phyloP scores from a whole-genome alignment of 2,113 vertebrate genomes.

The Chlorodrepanis virens region DNA sequence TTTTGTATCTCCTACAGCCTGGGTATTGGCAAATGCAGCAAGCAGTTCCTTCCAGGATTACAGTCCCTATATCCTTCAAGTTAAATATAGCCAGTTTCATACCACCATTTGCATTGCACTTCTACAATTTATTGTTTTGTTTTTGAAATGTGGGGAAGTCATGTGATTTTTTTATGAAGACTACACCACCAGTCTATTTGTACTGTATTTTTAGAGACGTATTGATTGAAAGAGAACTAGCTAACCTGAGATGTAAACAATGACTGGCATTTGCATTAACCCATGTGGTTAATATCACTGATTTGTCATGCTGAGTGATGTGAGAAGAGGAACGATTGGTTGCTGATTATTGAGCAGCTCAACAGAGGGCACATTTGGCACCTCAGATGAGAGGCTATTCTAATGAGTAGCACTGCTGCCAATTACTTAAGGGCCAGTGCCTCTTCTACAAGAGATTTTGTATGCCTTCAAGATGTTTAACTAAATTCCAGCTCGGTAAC shows the following conservation, averaged over 20 bases:
- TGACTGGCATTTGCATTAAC: constrained; percentile 75
- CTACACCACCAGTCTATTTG: background rate
- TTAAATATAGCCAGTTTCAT: background rate
- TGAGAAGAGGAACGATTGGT: constrained; percentile 71
- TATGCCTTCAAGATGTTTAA: constrained; percentile 69
- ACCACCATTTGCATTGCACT: background rate
- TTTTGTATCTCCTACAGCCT: background rate
- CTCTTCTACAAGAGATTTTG: constrained; percentile 43
- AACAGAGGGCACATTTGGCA: constrained; percentile 71
- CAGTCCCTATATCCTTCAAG: background rate
- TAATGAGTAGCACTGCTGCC: constrained; percentile 70
- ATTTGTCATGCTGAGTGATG: constrained; percentile 73
- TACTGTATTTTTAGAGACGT: constrained; percentile 54
- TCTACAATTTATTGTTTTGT: background rate
- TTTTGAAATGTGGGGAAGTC: background rate
- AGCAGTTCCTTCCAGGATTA: background rate
- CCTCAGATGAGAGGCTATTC: constrained; percentile 70
- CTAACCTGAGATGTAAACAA: constrained; percentile 70
- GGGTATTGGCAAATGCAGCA: background rate
- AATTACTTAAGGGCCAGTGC: constrained; percentile 69
- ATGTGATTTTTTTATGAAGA: constrained; percentile 13
- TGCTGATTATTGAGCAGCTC: constrained; percentile 75
- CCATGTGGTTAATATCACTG: constrained; percentile 75
- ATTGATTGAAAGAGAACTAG: constrained; percentile 66
- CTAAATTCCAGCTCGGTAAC: constrained; percentile 53